phyloP scores from a whole-genome alignment of 1,140 invertebrate genomes.

The Caenorhabditis remanei region DNA sequence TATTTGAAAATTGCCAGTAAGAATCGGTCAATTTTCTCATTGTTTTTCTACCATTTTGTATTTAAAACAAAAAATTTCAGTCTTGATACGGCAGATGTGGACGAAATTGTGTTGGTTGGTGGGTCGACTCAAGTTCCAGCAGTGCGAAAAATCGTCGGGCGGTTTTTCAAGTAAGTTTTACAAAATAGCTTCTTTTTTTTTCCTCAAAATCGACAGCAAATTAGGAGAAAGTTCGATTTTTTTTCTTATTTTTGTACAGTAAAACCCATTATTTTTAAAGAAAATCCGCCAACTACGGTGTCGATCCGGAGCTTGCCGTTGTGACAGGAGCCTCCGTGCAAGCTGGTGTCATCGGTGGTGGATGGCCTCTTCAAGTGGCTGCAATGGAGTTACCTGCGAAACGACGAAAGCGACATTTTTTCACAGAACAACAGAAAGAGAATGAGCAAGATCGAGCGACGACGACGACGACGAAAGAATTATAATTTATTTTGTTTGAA shows the following conservation, averaged over 20 bases:
- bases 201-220: background rate
- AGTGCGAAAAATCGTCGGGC: conserved; percentile 78
- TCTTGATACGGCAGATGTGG: conserved; percentile 66
- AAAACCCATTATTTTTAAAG: conserved; percentile 6
- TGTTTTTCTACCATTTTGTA: background rate
- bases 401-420: conserved; percentile 76
- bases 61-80: conserved; percentile 59
- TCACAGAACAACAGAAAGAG: conserved; percentile 50
- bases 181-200: conserved; percentile 8
- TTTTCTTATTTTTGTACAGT: conserved; percentile 72
- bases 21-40: too few species aligned
- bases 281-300: conserved; percentile 79
- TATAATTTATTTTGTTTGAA: background rate
- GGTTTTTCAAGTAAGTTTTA: conserved; percentile 78
- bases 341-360: conserved; percentile 80
- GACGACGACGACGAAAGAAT: background rate
- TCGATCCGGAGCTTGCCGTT: conserved; percentile 81
- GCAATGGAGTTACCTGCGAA: conserved; percentile 79
- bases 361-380: conserved; percentile 81
- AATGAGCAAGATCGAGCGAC: conserved; percentile 43
- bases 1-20: background rate
- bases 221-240: too few species aligned
- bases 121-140: conserved; percentile 78
- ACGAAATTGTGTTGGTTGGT: conserved; percentile 64
- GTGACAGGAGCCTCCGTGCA: conserved; percentile 80